Conservation (phyloP, 2,797 vertebrate genomes). For the Octomys mimax region DNA sequence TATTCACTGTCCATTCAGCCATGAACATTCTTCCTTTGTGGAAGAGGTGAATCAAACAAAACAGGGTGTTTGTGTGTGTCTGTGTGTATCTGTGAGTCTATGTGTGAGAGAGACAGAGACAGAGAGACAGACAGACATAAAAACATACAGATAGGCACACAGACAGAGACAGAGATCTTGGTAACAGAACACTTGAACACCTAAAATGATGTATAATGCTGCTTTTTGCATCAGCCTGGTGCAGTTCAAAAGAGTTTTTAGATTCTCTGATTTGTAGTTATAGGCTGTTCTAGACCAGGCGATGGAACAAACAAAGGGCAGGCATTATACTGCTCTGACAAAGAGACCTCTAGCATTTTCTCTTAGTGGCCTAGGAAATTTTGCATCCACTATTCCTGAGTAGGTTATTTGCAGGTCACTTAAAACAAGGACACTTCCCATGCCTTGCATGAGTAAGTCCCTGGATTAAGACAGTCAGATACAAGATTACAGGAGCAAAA, state of each 20-base stretch:
- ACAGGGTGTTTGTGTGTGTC: background rate
- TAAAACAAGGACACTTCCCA: background rate
- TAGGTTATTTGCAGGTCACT: background rate
- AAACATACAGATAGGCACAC: too few relatives aligned
- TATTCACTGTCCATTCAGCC: background rate
- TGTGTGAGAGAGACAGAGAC: too few relatives aligned
- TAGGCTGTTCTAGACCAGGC: background rate
- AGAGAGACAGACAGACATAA: too few relatives aligned
- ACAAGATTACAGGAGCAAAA: background rate
- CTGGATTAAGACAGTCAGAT: background rate
- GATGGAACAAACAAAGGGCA: background rate
- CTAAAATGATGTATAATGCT: background rate
- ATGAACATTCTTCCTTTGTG: background rate
- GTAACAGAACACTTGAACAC: background rate
- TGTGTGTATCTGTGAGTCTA: background rate
- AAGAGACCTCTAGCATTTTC: background rate
- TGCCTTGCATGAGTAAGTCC: background rate
- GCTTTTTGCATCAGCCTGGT: background rate
- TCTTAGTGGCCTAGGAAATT: background rate
- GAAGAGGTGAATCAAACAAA: background rate
- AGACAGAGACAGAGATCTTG: background rate
- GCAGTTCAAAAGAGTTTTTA: background rate
- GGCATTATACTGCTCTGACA: background rate
- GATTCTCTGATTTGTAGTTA: background rate
- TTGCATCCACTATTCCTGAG: background rate